phyloP scores from a whole-genome alignment of 2,888 invertebrate species.

The Apodemia mormo region DNA sequence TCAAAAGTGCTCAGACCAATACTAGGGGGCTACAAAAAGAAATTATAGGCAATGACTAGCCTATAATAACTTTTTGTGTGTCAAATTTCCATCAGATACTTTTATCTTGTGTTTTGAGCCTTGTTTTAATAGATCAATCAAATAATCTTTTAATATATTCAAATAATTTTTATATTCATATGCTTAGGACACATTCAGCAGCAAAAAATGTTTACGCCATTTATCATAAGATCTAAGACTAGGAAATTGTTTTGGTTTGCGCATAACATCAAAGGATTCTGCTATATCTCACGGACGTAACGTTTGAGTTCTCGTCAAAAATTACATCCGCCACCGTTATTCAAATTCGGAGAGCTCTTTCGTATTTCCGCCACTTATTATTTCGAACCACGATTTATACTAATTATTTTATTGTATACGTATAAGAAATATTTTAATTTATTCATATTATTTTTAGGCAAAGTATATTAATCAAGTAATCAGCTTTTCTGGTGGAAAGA shows the following conservation, averaged over 20 bases:
- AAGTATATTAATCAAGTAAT: too few relatives aligned
- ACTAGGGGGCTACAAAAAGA: too few relatives aligned
- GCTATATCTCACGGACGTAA: conserved; percentile 1
- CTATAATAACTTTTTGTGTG: too few relatives aligned
- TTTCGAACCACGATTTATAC: too few relatives aligned
- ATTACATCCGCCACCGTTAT: background rate
- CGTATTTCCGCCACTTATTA: background rate
- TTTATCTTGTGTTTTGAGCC: too few relatives aligned
- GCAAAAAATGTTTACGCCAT: conserved; percentile 14
- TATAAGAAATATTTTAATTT: too few relatives aligned
- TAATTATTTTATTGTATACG: too few relatives aligned
- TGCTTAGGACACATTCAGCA: background rate
- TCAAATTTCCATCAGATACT: too few relatives aligned
- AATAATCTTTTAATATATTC: background rate
- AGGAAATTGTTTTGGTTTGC: conserved; percentile 6
- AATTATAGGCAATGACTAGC: too few relatives aligned
- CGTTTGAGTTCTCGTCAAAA: conserved; percentile 9
- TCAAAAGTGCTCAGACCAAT: too few relatives aligned
- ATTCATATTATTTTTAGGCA: too few relatives aligned
- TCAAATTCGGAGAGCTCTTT: background rate
- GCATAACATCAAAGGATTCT: conserved; percentile 8
- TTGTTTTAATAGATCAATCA: background rate
- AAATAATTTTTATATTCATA: background rate
- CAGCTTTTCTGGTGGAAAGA: too few relatives aligned
- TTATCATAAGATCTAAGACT: conserved; percentile 13